Evolutionary conservation across 2,797 vertebrate species (phyloP), one percentile per base, ranked within the genome.

Genomic region (Enteromius afrohamiltoni): DNA sequence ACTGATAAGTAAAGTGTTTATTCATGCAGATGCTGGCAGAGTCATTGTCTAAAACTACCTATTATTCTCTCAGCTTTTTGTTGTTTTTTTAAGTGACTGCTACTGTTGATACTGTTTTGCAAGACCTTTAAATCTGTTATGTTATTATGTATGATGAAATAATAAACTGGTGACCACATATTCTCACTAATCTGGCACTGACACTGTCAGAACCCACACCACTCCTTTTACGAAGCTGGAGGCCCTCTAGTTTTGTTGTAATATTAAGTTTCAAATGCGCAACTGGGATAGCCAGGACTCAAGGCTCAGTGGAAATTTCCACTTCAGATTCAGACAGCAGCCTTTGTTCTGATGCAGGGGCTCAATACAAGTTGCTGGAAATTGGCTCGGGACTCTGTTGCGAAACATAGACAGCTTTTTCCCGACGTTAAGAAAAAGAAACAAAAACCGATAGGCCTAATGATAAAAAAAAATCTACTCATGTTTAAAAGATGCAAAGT

Each of bases 271-370:
- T 95, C 94, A 93, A 84, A 92, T 92, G 91, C 92, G 90, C 90
- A 91, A 89, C 90, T 89, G 89, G 90, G 85, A 88, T 77, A 85
- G 88, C 80, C 51, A 64, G 86, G 47, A 70, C 82, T 90, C 65
- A 77, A 68, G 71, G 86, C 91, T 88, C 87, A 89, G 93, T 95
- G 95, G 94, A 95, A 95, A 94, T 95, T 95, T 95, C 94, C 94
- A 95, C 92, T 92, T 91, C 90, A 89, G 86, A 87, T 88, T 91
- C 49, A 80, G 86, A 87, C 83, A 89, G 88, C 83, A 82, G 88
- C 84, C 88, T 90, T 87, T 93, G 88, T 92, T 90, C 83, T 80
- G 68, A 83, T 79, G 40, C 70, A 83, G 86, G 69, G 87, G 70
- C 80, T 89, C 47, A 70, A 85, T 80, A 80, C 19, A 83, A 88